Conservation (phyloP, 2,888 invertebrate genomes). For the Drosophila ustulata region DNA sequence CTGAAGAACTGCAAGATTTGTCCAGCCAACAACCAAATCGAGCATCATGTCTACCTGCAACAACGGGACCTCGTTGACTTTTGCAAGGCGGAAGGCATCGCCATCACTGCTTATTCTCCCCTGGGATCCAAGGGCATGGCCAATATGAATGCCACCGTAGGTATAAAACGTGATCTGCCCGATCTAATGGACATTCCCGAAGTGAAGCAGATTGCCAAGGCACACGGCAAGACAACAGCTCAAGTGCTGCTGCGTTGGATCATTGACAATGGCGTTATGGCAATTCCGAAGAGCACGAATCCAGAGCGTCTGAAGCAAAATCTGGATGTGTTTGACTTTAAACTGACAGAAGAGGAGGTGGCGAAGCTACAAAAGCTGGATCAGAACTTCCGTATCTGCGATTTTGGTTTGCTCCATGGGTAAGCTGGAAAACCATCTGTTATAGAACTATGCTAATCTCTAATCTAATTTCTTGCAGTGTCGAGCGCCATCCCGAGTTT, state of each 20-base stretch:
- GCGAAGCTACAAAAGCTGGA: constrained; percentile 88
- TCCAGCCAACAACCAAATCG: constrained; percentile 89
- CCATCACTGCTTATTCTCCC: constrained; percentile 92
- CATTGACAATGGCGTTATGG: constrained; percentile 90
- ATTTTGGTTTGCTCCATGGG: constrained; percentile 90
- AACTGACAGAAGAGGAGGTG: constrained; percentile 88
- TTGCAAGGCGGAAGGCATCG: constrained; percentile 88
- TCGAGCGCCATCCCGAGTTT: constrained; percentile 90
- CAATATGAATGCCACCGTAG: constrained; percentile 83
- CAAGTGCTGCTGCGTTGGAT: constrained; percentile 91
- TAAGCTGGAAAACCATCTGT: constrained; percentile 67
- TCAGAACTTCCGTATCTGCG: constrained; percentile 88
- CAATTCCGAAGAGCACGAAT: constrained; percentile 94
- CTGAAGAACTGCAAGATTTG: constrained; percentile 87
- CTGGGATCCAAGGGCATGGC: constrained; percentile 90
- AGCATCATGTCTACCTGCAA: constrained; percentile 92
- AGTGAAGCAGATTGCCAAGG: constrained; percentile 86
- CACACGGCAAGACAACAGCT: constrained; percentile 89
- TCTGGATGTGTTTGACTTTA: constrained; percentile 91
- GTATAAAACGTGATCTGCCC: constrained; percentile 86
- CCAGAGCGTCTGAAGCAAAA: constrained; percentile 90
- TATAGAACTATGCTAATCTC: background rate
- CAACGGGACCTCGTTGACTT: constrained; percentile 88
- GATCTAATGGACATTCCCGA: constrained; percentile 88
- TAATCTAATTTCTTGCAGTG: constrained; percentile 69